A percentile compares a stretch with the other conserved stretches of the same genome.
phyloP scores from a whole-genome alignment of 2,113 vertebrate species.

The Perca schrenkii region DNA sequence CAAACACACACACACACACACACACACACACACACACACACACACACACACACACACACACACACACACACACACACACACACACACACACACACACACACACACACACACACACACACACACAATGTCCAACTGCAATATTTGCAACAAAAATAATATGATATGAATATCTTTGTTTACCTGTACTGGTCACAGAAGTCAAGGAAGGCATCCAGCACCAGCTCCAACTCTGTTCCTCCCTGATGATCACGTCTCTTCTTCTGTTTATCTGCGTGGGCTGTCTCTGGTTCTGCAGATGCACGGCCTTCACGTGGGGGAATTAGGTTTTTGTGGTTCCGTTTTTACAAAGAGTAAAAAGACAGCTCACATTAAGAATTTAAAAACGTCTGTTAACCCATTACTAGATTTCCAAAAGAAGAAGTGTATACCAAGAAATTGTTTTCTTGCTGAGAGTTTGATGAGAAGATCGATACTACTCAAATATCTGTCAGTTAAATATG shows the following conservation, averaged over 20 bases:
- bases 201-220: constrained; percentile 66
- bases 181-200: constrained; percentile 68
- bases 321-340: neutral
- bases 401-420: no score
- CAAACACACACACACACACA: no score
- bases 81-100: no score
- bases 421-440: neutral
- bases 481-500: neutral
- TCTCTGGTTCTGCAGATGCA: neutral
- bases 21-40: constrained; percentile 29
- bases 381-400: neutral
- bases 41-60: constrained; percentile 31
- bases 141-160: neutral
- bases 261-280: accelerated
- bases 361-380: no score
- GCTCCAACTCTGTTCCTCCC: constrained; percentile 46
- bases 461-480: neutral
- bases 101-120: constrained; percentile 15
- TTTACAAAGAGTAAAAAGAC: no score
- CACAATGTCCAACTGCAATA: neutral
- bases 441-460: neutral
- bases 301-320: constrained; percentile 20
- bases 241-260: neutral
- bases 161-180: constrained; percentile 34
- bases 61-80: constrained; percentile 27